Evolutionary conservation across 1,140 invertebrate genomes (phyloP).

Genomic region (Lordiphosa mommai): DNA sequence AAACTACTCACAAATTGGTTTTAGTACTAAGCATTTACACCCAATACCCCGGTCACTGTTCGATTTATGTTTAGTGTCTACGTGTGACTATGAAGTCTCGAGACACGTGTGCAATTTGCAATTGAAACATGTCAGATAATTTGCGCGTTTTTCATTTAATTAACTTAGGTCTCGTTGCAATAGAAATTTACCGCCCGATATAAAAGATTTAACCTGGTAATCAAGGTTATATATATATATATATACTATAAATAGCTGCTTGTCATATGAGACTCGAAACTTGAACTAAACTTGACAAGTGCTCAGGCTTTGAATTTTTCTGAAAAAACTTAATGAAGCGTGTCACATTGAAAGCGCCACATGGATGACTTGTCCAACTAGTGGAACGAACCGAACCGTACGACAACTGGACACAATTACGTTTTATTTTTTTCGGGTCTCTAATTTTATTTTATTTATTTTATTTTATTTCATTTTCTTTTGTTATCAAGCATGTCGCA

Average conservation of each 20-base stretch:
- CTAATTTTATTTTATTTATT: constrained; percentile 46
- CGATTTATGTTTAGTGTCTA: constrained; percentile 23
- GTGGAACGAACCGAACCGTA: constrained; percentile 6
- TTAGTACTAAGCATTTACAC: background rate
- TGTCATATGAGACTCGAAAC: constrained; percentile 24
- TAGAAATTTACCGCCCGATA: constrained; percentile 55
- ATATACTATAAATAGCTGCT: constrained; percentile 49
- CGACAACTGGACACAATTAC: constrained; percentile 19
- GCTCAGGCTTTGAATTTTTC: constrained; percentile 50
- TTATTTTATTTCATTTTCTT: background rate
- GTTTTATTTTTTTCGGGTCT: constrained; percentile 35
- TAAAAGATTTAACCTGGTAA: constrained; percentile 57
- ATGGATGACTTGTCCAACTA: constrained; percentile 32
- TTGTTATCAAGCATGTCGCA: constrained; percentile 47
- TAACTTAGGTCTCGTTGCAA: constrained; percentile 44
- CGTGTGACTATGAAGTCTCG: constrained; percentile 48
- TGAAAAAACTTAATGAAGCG: constrained; percentile 63
- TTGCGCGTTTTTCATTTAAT: constrained; percentile 68
- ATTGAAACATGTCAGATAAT: constrained; percentile 36
- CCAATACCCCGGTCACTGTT: constrained; percentile 7
- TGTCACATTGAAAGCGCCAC: constrained; percentile 49
- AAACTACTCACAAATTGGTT: too few relatives aligned
- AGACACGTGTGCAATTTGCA: constrained; percentile 49
- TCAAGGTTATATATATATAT: constrained; percentile 22
- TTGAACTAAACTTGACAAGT: constrained; percentile 21